Conservation (phyloP, 2,797 vertebrate species). For the Cirrhinus molitorella region DNA sequence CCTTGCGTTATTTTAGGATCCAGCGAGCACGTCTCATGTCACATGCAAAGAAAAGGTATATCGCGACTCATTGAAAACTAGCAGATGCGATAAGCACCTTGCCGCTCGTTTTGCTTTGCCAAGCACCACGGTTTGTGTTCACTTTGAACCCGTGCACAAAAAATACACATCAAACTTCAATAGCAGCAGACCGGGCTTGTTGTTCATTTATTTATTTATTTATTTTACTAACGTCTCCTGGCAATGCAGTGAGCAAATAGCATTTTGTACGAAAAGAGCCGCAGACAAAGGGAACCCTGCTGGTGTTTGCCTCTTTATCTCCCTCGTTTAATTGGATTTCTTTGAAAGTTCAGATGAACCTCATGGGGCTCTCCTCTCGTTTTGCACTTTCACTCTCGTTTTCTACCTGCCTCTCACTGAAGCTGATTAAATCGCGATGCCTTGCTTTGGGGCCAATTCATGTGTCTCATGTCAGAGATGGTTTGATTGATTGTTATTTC, state of each 20-base stretch:
- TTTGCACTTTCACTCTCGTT: slow-evolving; percentile 61
- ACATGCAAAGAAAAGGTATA: slow-evolving; percentile 47
- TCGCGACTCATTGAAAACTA: slow-evolving; percentile 43
- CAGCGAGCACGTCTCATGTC: slow-evolving; percentile 7
- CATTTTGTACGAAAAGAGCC: slow-evolving; percentile 55
- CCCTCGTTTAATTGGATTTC: slow-evolving; percentile 75
- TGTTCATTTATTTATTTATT: slow-evolving; percentile 49
- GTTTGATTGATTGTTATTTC: slow-evolving; percentile 63
- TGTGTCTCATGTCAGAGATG: slow-evolving; percentile 57
- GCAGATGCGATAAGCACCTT: slow-evolving; percentile 49
- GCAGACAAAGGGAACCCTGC: slow-evolving; percentile 61
- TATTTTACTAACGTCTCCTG: slow-evolving; percentile 53
- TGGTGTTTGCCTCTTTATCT: slow-evolving; percentile 68
- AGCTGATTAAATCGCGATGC: slow-evolving; percentile 67
- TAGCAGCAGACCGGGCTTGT: slow-evolving; percentile 40
- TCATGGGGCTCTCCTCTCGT: slow-evolving; percentile 57
- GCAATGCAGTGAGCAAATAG: slow-evolving; percentile 60
- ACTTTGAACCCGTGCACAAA: slow-evolving; percentile 57
- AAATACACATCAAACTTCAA: slow-evolving; percentile 56
- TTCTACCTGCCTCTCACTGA: slow-evolving; percentile 51
- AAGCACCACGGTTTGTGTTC: slow-evolving; percentile 19
- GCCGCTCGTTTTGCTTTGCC: slow-evolving; percentile 6
- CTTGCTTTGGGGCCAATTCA: slow-evolving; percentile 58
- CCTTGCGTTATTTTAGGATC: slow-evolving; percentile 50
- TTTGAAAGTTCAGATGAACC: slow-evolving; percentile 73